Percentiles rank a stretch among this genome's conserved stretches.
Evolutionary conservation across 2,888 invertebrate genomes (phyloP).

Genomic region (Helleia helle): DNA sequence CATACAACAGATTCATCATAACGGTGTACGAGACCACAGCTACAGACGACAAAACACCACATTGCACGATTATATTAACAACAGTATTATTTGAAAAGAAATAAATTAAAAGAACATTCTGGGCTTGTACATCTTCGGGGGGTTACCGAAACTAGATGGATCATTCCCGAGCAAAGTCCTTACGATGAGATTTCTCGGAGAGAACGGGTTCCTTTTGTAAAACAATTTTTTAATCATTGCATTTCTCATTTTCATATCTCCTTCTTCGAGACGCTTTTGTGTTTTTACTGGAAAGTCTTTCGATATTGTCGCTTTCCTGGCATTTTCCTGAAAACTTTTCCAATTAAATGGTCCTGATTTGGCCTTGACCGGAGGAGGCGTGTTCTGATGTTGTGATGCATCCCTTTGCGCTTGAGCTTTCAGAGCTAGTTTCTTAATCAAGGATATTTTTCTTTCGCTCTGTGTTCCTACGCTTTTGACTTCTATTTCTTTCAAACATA

Average conservation of each 20-base stretch:
- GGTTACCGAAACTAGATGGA: conserved; percentile 41
- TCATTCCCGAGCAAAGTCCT: conserved; percentile 51
- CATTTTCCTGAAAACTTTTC: conserved; percentile 38
- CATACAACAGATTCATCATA: no score
- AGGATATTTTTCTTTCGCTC: conserved; percentile 47
- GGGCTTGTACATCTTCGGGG: conserved; percentile 35
- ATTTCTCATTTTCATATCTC: conserved; percentile 46
- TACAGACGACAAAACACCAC: not conserved
- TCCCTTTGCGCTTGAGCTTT: conserved; percentile 26
- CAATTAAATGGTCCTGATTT: conserved; percentile 32
- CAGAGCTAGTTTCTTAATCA: conserved; percentile 43
- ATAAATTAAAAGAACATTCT: conserved; percentile 41
- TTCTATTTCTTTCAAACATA: conserved; percentile 59
- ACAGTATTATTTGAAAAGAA: no score
- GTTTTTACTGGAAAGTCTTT: conserved; percentile 35
- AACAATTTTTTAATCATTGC: conserved; percentile 52
- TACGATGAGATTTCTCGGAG: conserved; percentile 47
- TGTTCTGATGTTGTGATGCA: conserved; percentile 5
- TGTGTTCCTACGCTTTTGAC: conserved; percentile 58
- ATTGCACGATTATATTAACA: no score
- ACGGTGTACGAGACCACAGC: no score
- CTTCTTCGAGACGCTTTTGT: conserved; percentile 38
- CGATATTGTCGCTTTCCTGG: conserved; percentile 29
- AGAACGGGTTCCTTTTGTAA: conserved; percentile 54
- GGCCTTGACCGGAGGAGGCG: conserved; percentile 15